These are phyloP conservation scores for Drosophila recens DNA, from an alignment of 2,888 invertebrate species.

Conservation along the genomic window DNA sequence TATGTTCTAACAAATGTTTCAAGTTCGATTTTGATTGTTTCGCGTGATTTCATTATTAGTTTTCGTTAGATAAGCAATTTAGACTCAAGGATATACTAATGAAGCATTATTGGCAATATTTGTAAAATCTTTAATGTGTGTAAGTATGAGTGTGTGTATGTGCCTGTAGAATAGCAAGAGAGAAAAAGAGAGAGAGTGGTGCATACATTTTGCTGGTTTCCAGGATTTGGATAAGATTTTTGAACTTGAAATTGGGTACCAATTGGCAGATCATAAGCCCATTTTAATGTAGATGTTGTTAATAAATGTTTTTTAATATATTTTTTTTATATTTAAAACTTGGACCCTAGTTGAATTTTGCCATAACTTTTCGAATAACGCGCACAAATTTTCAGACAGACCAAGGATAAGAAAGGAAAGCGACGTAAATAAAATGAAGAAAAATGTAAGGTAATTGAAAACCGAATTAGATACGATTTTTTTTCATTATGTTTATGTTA, in stretches of 20 bases:
- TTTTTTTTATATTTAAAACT: slow-evolving; percentile 76
- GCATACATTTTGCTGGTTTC: slow-evolving; percentile 26
- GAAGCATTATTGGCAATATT: slow-evolving; percentile 45
- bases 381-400: slow-evolving; percentile 59
- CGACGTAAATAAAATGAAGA: slow-evolving; percentile 49
- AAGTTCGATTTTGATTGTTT: slow-evolving; percentile 74
- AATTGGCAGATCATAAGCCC: slow-evolving; percentile 51
- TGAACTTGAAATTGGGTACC: slow-evolving; percentile 64
- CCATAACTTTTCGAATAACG: slow-evolving; percentile 62
- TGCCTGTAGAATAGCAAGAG: slow-evolving; percentile 6
- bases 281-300: slow-evolving; percentile 25
- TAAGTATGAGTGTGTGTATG: slow-evolving; percentile 20
- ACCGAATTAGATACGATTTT: slow-evolving; percentile 6
- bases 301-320: slow-evolving; percentile 46
- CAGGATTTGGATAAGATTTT: slow-evolving; percentile 31
- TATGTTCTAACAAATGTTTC: slow-evolving; percentile 64
- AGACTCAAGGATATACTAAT: slow-evolving; percentile 53
- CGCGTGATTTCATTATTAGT: slow-evolving; percentile 48
- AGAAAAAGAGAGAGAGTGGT: slow-evolving; percentile 24
- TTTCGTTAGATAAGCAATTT: slow-evolving; percentile 61
- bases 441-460: slow-evolving; percentile 39
- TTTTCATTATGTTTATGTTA: slow-evolving; percentile 20
- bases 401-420: slow-evolving; percentile 57
- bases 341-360: slow-evolving; percentile 82
- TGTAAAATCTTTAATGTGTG: slow-evolving; percentile 41